Base-by-base conservation (phyloP, 2,888 invertebrate species). In the Frankliniella intonsa region DNA sequence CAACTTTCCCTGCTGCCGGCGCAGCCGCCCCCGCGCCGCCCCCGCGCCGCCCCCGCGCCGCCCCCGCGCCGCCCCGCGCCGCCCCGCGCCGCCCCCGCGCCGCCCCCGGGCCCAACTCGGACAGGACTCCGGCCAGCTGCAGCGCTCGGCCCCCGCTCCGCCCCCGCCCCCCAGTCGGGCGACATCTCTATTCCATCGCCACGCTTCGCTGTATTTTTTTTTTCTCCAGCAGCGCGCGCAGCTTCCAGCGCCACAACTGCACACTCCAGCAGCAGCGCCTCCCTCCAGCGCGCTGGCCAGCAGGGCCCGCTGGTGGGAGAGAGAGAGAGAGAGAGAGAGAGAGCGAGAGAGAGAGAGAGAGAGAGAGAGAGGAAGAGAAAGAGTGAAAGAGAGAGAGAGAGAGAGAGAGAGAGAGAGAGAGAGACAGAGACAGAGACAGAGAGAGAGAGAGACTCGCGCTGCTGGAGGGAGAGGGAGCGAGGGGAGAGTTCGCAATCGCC, bases 161-260 rank as follows among this genome's bases (percentile, higher is more conserved):
- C 2, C 38, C 38, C 38, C 38, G 38, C 38, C 38, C 38, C 38
- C 38, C 38, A 38, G 38, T 38, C 38, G 17, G 12, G 55, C 55
- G 55, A 55, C 55, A 55, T 55, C 55, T 55, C 55, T 55, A 55
- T 55, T 55, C 55, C 55, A 55, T 55, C 55, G 55, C 55, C 55
- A 14, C 55, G 19, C 17, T 55, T 55, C 55, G 38, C 38, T 38
- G 5, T n/a, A n/a, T n/a, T 38, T 38, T 38, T 38, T 38, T 38
- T 38, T 38, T 38, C 38, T 38, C 38, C 38, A 38, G 38, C 38
- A 38, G 38, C 3, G 38, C 3, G 38, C 38, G 5, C 38, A 38
- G 38, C 38, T 38, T 38, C 38, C 38, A 38, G 38, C 38, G 38
- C 38, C 38, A 38, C 3, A 38, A 38, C 38, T 38, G 3, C 3